A percentile compares a stretch with the other conserved stretches of the same genome.
Conservation (phyloP, 2,113 vertebrate species). For the Butorides virescens region DNA sequence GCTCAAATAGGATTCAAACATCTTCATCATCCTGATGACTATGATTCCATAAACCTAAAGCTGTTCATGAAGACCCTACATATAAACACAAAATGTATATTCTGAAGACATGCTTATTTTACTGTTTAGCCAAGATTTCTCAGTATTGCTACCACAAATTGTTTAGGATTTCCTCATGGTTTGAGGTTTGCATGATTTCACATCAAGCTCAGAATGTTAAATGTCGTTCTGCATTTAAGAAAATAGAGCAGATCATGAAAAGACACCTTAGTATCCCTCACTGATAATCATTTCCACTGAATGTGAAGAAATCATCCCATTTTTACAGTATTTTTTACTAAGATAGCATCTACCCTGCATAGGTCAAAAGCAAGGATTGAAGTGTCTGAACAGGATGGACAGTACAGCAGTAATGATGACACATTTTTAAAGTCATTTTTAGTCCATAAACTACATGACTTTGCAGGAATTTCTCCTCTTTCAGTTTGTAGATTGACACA, state of each 20-base stretch:
- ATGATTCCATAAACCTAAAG: not conserved
- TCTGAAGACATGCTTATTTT: not conserved
- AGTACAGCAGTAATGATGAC: not conserved
- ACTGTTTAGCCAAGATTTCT: not conserved
- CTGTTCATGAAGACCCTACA: not conserved
- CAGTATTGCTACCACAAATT: not conserved
- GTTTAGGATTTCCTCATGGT: not conserved
- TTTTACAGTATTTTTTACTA: not conserved
- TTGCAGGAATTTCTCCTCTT: not conserved
- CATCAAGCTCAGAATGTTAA: not conserved
- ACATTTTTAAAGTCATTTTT: not conserved
- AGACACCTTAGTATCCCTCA: not conserved
- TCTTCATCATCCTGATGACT: not conserved
- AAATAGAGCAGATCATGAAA: not conserved
- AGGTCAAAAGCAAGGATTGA: not conserved
- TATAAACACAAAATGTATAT: not conserved
- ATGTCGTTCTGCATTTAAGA: not conserved
- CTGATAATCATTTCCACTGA: not conserved
- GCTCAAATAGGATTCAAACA: not conserved
- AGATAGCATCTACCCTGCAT: not conserved
- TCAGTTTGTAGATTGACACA: not conserved
- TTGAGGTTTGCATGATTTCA: not conserved
- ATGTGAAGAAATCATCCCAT: not conserved
- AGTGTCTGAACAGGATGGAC: not conserved
- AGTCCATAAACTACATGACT: not conserved